Percentiles rank a stretch among this genome's conserved stretches.
phyloP scores from a whole-genome alignment of 2,797 vertebrate species.

The Meda fulgida region DNA sequence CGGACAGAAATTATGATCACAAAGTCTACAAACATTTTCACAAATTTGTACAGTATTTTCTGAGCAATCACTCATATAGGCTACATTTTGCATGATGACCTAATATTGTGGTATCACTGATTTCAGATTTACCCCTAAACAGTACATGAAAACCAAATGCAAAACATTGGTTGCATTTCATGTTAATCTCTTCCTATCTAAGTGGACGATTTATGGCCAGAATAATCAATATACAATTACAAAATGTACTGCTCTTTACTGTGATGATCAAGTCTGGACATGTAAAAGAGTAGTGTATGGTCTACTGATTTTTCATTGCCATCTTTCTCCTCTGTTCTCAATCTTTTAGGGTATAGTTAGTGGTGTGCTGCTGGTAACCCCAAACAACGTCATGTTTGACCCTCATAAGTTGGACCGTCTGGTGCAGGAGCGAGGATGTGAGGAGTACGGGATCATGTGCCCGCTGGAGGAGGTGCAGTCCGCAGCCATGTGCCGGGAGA shows the following conservation, averaged over 20 bases:
- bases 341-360: conserved; percentile 89
- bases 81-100: background rate
- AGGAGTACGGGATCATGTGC: conserved; percentile 99
- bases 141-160: background rate
- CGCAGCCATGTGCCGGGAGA: conserved; percentile 93
- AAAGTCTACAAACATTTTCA: background rate
- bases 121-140: background rate
- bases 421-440: conserved; percentile 94
- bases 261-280: background rate
- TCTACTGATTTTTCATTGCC: background rate
- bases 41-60: background rate
- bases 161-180: background rate
- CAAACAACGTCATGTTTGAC: conserved; percentile 99
- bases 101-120: background rate
- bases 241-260: background rate
- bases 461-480: conserved; percentile 98
- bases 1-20: background rate
- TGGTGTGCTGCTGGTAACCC: conserved; percentile 95
- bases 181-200: background rate
- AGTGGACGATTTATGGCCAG: background rate
- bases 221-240: background rate
- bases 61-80: background rate
- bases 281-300: background rate
- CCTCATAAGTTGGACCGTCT: conserved; percentile 95
- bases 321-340: conserved; percentile 40